Percentiles rank a stretch among this genome's conserved stretches.
These are phyloP conservation scores for Jaculus jaculus DNA, from an alignment of 2,113 vertebrate species.

Conservation along the genomic window DNA sequence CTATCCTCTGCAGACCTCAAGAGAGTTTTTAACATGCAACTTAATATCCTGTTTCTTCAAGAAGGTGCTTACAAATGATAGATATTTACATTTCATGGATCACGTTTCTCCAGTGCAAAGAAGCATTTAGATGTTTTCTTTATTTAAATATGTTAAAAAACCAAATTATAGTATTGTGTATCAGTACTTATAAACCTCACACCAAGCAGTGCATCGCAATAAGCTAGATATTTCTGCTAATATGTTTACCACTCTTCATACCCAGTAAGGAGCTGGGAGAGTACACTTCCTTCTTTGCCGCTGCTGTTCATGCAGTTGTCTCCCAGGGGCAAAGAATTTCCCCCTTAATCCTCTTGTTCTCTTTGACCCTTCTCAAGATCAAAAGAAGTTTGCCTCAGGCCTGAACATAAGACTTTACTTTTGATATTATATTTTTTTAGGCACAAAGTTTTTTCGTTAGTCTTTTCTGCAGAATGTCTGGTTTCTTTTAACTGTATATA, in stretches of 20 bases:
- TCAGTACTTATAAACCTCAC: not conserved
- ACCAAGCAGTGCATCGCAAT: not conserved
- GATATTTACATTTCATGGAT: not conserved
- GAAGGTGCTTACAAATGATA: not conserved
- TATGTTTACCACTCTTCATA: not conserved
- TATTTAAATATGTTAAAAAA: not conserved
- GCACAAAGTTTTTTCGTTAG: not conserved
- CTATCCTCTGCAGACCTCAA: too few species aligned
- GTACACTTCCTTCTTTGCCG: not conserved
- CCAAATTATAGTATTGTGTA: too few species aligned
- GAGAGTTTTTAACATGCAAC: too few species aligned
- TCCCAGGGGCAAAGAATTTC: not conserved
- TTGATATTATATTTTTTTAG: not conserved
- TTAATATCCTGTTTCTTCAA: too few species aligned
- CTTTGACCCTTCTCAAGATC: not conserved
- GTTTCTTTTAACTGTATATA: not conserved
- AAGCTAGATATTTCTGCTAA: not conserved
- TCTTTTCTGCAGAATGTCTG: not conserved
- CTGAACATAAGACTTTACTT: not conserved
- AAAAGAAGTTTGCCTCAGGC: conserved; percentile 26
- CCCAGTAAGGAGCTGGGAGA: rapidly evolving
- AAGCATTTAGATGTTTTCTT: not conserved
- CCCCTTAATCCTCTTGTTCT: not conserved
- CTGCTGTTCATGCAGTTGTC: not conserved
- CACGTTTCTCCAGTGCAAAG: not conserved